Evolutionary conservation across 2,113 vertebrate genomes (phyloP), one percentile per base, ranked within the genome.

Genomic region (Tichodroma muraria): DNA sequence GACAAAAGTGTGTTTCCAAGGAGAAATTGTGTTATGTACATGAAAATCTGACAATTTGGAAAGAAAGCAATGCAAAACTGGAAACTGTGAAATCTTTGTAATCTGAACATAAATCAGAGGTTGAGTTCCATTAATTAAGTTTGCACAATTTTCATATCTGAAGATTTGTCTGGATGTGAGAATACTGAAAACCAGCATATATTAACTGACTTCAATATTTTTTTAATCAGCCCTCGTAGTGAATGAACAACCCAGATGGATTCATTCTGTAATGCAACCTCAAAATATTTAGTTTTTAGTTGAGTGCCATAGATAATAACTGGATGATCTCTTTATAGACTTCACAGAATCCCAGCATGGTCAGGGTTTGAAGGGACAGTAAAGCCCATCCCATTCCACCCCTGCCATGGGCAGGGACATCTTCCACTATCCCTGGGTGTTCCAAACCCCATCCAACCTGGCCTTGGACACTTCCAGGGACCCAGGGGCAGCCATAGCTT

Each of bases 381-480:
- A 45, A 37, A n/a, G 3, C 11, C n/a, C 19, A n/a, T n/a, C 15
- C 7, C 0, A 2, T 24, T 8, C 19, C 45, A 38, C 1, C 5
- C 10, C 4, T 69, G 22, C 8, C 82, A 11, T 5, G 33, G 31
- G 9, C 54, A 61, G 28, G 64, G n/a, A 53, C 38, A 24, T 3
- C 15, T 61, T 0, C 28, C 38, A 53, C 38, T 4, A 0, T 11
- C 23, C 60, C 60, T 73, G 37, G 15, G 0, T 21, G 5, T 15
- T 81, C 50, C 76, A 27, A 56, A 21, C 15, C 37, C 38, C 0
- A 0, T 35, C 35, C 49, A 56, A 0, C 66, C 31, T 64, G 85
- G 35, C 21, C 21, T 44, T 35, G 50, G 31, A 1, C 40, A 35
- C 16, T 71, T 0, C 15, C 66, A 80, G 66, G 31, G 50, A 56